Evolutionary conservation across 2,888 invertebrate genomes (phyloP).

Genomic region (Nymphalis urticae): DNA sequence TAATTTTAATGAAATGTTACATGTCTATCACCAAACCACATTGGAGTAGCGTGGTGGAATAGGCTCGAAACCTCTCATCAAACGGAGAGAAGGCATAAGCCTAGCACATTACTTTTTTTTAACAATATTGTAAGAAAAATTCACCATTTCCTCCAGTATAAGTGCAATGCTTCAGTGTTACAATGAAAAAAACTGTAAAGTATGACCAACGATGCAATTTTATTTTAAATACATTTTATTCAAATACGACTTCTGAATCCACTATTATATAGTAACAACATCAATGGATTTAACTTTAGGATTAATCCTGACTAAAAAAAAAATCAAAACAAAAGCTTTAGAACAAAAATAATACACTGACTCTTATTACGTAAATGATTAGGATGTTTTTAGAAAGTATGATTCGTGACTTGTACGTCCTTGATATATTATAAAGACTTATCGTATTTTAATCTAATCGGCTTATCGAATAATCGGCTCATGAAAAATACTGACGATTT

Average conservation of each 20-base stretch:
- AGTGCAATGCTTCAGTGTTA: too few relatives aligned
- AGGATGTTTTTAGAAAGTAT: not conserved
- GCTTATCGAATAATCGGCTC: constrained; percentile 35
- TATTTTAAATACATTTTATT: not conserved
- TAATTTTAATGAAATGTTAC: too few relatives aligned
- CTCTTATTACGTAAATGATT: not conserved
- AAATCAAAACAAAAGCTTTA: not conserved
- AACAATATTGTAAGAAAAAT: too few relatives aligned
- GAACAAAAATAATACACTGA: not conserved
- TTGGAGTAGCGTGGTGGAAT: too few relatives aligned
- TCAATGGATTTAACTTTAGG: constrained; percentile 1
- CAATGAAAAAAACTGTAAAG: too few relatives aligned
- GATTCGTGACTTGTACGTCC: not conserved
- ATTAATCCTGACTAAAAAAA: not conserved
- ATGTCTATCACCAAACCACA: too few relatives aligned
- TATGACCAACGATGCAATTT: too few relatives aligned
- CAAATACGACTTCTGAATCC: not conserved
- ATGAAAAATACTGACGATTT: constrained; percentile 34
- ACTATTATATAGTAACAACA: constrained; percentile 5
- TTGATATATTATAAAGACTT: constrained; percentile 12
- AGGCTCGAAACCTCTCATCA: too few relatives aligned
- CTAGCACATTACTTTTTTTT: too few relatives aligned
- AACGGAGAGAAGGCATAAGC: too few relatives aligned
- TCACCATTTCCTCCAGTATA: too few relatives aligned
- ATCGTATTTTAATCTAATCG: constrained; percentile 32